Percentiles rank a stretch among this genome's conserved stretches.
These are phyloP conservation scores for Xylota sylvarum DNA, from an alignment of 2,888 invertebrate genomes.

Conservation along the genomic window DNA sequence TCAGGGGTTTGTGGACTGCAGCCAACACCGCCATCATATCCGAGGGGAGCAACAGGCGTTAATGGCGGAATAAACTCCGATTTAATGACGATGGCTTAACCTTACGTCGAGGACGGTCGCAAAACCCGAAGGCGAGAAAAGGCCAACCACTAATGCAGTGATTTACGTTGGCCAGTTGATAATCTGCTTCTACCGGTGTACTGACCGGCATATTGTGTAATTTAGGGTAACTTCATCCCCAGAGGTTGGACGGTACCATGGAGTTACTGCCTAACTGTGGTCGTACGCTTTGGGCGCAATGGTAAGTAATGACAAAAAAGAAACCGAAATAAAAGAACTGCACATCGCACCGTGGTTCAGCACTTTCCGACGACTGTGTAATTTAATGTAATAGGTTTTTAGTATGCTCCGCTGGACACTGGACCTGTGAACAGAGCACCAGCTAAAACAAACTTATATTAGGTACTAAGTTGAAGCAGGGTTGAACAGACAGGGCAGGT, in stretches of 20 bases:
- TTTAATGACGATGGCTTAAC: conserved; percentile 79
- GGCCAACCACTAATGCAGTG: conserved; percentile 76
- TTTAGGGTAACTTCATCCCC: conserved; percentile 81
- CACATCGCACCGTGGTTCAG: conserved; percentile 69
- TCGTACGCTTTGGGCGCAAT: conserved; percentile 38
- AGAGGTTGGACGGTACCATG: conserved; percentile 61
- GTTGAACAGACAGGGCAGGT: conserved; percentile 13
- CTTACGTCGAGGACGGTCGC: conserved; percentile 70
- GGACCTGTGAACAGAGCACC: conserved; percentile 51
- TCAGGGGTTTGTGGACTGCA: conserved; percentile 55
- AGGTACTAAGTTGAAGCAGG: conserved; percentile 3
- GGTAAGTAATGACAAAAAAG: conserved; percentile 62
- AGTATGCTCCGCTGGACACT: conserved; percentile 56
- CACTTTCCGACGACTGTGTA: conserved; percentile 63
- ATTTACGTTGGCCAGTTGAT: conserved; percentile 76
- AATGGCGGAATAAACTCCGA: conserved; percentile 85
- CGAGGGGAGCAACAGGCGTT: conserved; percentile 83
- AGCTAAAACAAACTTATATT: conserved; percentile 49
- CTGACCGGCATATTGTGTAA: conserved; percentile 83
- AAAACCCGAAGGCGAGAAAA: conserved; percentile 72
- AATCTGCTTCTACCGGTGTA: conserved; percentile 67
- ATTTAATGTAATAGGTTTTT: conserved; percentile 71
- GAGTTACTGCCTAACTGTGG: conserved; percentile 60
- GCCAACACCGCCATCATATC: conserved; percentile 40
- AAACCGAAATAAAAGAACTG: conserved; percentile 72